Percentiles rank a stretch among this genome's conserved stretches.
phyloP scores from a whole-genome alignment of 2,888 invertebrate species.

The Lycia hirtaria region DNA sequence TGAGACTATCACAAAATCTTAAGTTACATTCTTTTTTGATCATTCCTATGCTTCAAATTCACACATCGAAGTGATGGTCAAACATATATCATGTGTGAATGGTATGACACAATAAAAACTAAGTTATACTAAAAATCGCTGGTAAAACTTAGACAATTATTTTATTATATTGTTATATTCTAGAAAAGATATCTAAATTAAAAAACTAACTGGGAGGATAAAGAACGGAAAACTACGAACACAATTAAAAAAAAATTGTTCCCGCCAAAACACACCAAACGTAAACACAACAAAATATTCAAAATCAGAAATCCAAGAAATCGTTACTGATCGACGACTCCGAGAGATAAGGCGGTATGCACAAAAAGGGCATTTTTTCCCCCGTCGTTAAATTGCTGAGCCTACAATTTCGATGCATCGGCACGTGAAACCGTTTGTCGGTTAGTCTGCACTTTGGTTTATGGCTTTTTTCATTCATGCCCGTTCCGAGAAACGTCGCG shows the following conservation, averaged over 20 bases:
- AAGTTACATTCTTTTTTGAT: too few species aligned
- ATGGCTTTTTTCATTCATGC: conserved; percentile 77
- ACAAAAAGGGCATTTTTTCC: conserved; percentile 59
- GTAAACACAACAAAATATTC: conserved; percentile 27
- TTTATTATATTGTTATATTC: too few species aligned
- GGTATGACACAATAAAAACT: too few species aligned
- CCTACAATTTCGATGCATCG: conserved; percentile 73
- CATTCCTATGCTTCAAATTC: too few species aligned
- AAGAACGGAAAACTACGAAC: too few species aligned
- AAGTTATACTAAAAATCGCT: too few species aligned
- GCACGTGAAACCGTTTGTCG: conserved; percentile 80
- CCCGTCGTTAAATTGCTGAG: conserved; percentile 69
- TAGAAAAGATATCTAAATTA: too few species aligned
- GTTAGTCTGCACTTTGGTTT: conserved; percentile 62
- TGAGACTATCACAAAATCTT: too few species aligned
- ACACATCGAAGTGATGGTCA: too few species aligned
- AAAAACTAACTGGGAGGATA: too few species aligned
- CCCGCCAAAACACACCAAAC: conserved; percentile 2
- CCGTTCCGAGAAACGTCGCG: conserved; percentile 78
- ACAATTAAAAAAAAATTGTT: neutral
- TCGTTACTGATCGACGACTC: conserved; percentile 34
- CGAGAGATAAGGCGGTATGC: conserved; percentile 52
- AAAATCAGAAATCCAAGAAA: conserved; percentile 36
- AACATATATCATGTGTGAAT: too few species aligned
- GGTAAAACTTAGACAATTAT: too few species aligned